phyloP scores from a whole-genome alignment of 2,888 invertebrate species.

The Siphonodentalium dalli region DNA sequence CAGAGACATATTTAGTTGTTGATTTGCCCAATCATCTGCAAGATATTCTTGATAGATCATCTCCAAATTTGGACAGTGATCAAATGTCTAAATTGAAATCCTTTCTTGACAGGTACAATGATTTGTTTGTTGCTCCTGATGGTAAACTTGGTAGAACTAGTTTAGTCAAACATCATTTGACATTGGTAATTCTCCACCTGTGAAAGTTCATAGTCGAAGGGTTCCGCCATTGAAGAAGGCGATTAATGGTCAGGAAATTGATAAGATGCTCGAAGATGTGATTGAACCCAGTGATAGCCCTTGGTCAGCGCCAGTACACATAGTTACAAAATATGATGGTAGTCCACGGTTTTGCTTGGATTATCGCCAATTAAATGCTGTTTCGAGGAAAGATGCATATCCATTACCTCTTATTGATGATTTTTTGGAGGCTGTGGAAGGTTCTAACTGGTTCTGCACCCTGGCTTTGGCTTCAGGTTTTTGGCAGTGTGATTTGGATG shows the following conservation, averaged over 20 bases:
- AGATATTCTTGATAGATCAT: too few species aligned
- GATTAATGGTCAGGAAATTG: slow-evolving; percentile 5
- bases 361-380: slow-evolving; percentile 1
- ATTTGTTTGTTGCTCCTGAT: background rate
- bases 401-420: slow-evolving; percentile 1
- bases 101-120: slow-evolving; percentile 7
- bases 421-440: background rate
- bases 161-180: slow-evolving; percentile 3
- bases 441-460: slow-evolving; percentile 1
- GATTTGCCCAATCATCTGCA: too few species aligned
- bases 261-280: slow-evolving; percentile 10
- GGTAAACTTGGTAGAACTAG: background rate
- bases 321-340: slow-evolving; percentile 8
- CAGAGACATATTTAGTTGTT: too few species aligned
- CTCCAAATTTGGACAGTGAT: too few species aligned
- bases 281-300: slow-evolving; percentile 15
- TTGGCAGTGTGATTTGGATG: background rate
- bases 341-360: slow-evolving; percentile 5
- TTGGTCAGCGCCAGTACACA: slow-evolving; percentile 5
- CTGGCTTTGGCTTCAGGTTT: slow-evolving; percentile 7
- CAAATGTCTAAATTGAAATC: too few species aligned
- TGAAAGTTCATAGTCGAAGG: slow-evolving; percentile 6
- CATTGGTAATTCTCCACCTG: background rate
- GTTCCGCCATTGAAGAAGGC: slow-evolving; percentile 1
- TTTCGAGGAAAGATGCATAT: slow-evolving; percentile 3